Conservation (phyloP, 1,140 invertebrate genomes). For the Cyphomyrmex costatus region DNA sequence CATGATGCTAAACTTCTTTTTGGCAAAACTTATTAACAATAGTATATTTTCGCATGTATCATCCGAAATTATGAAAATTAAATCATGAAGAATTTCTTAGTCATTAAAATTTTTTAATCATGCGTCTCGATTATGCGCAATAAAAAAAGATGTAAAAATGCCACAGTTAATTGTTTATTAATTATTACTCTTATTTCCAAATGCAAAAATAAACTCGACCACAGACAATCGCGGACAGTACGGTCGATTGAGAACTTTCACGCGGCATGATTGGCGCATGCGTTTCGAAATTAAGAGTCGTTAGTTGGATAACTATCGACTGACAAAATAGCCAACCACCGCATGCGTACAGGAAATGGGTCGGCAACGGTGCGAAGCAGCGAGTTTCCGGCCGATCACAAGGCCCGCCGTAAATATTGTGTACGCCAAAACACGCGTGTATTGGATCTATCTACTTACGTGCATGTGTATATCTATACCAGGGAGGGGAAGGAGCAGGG, state of each 20-base stretch:
- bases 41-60: not conserved
- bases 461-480: constrained; percentile 29
- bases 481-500: not conserved
- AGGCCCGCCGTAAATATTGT: constrained; percentile 50
- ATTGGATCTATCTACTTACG: constrained; percentile 24
- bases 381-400: constrained; percentile 57
- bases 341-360: not conserved
- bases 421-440: constrained; percentile 7
- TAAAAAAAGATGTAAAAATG: not conserved
- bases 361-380: constrained; percentile 49
- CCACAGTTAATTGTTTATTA: not conserved
- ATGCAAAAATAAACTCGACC: not conserved
- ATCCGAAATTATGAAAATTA: not conserved
- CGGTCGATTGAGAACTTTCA: constrained; percentile 53
- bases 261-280: constrained; percentile 44
- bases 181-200: not conserved
- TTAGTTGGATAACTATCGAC: constrained; percentile 58
- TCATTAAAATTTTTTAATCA: not conserved
- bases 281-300: constrained; percentile 58
- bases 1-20: not conserved
- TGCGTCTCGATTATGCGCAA: not conserved
- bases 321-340: constrained; percentile 41
- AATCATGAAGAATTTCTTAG: not conserved
- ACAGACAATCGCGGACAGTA: constrained; percentile 14
- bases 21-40: not conserved